Base-by-base conservation (phyloP, 2,888 invertebrate genomes). In the Hyles lineata region DNA sequence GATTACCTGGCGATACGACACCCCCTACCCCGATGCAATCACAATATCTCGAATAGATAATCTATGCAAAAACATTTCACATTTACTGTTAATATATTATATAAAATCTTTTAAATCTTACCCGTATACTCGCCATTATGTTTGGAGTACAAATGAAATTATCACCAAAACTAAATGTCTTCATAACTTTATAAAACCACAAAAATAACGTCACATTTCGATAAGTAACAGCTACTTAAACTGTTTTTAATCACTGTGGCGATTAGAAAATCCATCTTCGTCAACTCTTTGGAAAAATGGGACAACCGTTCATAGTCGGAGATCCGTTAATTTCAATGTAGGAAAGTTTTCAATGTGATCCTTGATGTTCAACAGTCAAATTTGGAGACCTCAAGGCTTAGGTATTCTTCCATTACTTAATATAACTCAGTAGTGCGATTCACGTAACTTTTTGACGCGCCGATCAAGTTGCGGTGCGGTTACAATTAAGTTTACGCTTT, bases 171-270 rank as follows among this genome's bases (percentile, higher is more conserved):
- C 11, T 60, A 63, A 63, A 61, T 63, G n/a, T 15, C 25, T 23
- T 21, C 23, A 52, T 69, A 21, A 52, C 50, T 52, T 50, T 25
- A 52, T 9, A 21, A 50, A 69, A 61, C 25, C 60, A 60, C 60
- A 60, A 17, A 11, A 1, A 60, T 25, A 25, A 25, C 60, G 60
- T 60, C 60, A 60, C 29, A 17, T 1, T 60, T 60, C 3, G 60
- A 60, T 60, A 60, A 60, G 17, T 60, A 17, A 23, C 23, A 60
- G 60, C 23, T 60, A 6, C 17, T 62, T 62, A n/a, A 62, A 35
- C 11, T 62, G n/a, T 62, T 62, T 62, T 62, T n/a, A 62, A 62
- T 62, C 32, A n/a, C 62, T n/a, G n/a, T n/a, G n/a, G 1, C n/a
- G 9, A 62, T 62, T 62, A 62, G 32, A 61, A 29, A 61, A 29